Evolutionary conservation across 2,113 vertebrate genomes (phyloP), one percentile per base, ranked within the genome.

Genomic region (Scomber japonicus): DNA sequence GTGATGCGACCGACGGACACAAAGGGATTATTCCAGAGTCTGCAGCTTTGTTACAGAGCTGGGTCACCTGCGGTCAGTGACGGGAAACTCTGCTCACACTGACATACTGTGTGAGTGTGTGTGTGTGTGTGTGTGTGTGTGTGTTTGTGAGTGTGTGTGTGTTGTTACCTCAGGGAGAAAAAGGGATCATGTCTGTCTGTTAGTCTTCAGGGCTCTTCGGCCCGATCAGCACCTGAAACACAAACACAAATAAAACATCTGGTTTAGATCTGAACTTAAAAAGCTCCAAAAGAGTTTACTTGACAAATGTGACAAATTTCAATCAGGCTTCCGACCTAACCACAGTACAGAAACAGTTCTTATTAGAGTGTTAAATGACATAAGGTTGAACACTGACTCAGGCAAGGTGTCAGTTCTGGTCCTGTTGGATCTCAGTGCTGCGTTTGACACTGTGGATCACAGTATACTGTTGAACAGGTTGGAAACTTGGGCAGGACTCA

Each of bases 11-110:
- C 9, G 54, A 61, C 1, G 1, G 31, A 80, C 77, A 90, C 84
- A 91, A 85, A 81, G 75, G 11, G 90, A 91, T 69, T 13, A 60
- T 90, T 91, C 90, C 57, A 87, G 90, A 87, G 79, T 31, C n/a
- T 15, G 17, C 63, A 30, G 76, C 85, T 88, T 81, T 90, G 81
- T 89, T 54, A 8, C 7, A 4, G 11, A 57, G 59, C 56, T 68
- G 71, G 84, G 80, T 78, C 68, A 80, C 80, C 17, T 46, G 35
- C 54, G 46, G 79, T 75, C 80, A 87, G 40, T 5, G 24, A 60
- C 6, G 3, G 51, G 17, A 50, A 62, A 65, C 17, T 8, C 53
- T 60, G 62, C 24, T 68, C 54, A 62, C 35, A 35, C 68, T 50
- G 7, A 40, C 8, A 35, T 35, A 40, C 35, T 9, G 50, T n/a